These are phyloP conservation scores for Penaeus chinensis DNA, from an alignment of 1,140 invertebrate species.

Conservation along the genomic window DNA sequence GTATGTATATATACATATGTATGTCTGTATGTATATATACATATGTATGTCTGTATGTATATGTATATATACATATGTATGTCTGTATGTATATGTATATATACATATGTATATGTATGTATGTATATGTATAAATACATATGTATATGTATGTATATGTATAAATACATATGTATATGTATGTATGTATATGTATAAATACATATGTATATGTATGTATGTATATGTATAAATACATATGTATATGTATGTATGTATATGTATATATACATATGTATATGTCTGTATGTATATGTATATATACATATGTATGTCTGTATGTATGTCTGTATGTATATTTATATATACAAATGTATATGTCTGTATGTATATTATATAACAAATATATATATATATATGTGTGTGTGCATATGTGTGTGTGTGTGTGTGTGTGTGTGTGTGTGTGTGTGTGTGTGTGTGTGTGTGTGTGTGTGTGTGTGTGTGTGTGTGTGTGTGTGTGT, in stretches of 20 bases:
- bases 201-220: neutral
- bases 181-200: neutral
- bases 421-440: no score
- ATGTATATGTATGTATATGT: neutral
- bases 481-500: no score
- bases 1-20: constrained; percentile 19
- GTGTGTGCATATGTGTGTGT: neutral
- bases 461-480: no score
- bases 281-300: neutral
- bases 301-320: neutral
- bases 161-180: neutral
- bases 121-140: neutral
- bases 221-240: neutral
- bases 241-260: neutral
- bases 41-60: constrained; percentile 31
- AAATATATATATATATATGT: neutral
- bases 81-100: neutral
- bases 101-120: neutral
- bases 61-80: constrained; percentile 24
- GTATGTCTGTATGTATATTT: neutral
- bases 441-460: no score
- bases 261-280: neutral
- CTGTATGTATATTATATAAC: neutral
- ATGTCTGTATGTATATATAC: constrained; percentile 5
- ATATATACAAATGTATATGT: neutral